phyloP scores from a whole-genome alignment of 2,113 vertebrate genomes.

The Cygnus atratus region DNA sequence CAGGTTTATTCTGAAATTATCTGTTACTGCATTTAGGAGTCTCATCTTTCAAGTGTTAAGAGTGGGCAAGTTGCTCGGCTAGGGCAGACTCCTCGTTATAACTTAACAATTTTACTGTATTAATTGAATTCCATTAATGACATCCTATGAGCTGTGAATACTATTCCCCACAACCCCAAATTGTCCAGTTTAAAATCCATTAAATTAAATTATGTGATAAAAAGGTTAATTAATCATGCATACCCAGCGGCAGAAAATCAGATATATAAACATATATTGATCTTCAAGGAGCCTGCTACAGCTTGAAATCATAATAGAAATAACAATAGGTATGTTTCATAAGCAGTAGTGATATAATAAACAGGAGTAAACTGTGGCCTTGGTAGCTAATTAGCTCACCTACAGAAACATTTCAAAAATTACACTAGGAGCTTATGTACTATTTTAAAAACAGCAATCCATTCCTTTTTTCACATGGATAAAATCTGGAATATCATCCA shows the following conservation, averaged over 20 bases:
- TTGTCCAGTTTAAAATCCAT: conserved; percentile 53
- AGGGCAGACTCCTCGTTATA: not conserved
- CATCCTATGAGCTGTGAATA: conserved; percentile 51
- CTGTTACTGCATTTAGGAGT: not conserved
- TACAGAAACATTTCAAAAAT: conserved; percentile 12
- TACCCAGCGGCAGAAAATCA: conserved; percentile 39
- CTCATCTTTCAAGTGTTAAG: not conserved
- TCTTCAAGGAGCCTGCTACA: conserved; percentile 25
- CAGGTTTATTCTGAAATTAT: not conserved
- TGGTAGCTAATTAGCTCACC: conserved; percentile 51
- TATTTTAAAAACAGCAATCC: conserved; percentile 24
- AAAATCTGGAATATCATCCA: not conserved
- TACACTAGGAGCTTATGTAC: not conserved
- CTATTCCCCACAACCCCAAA: not conserved
- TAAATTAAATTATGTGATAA: conserved; percentile 59
- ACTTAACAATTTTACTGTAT: conserved; percentile 47
- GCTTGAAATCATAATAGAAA: conserved; percentile 21
- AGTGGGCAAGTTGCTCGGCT: not conserved
- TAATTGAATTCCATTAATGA: conserved; percentile 48
- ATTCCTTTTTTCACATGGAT: not conserved
- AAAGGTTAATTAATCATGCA: conserved; percentile 63
- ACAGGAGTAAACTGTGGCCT: conserved; percentile 45
- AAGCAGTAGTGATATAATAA: conserved; percentile 39
- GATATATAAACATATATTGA: conserved; percentile 64
- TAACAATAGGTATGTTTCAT: conserved; percentile 59